Conservation (phyloP, 1,140 invertebrate species). For the Pectinophora gossypiella region DNA sequence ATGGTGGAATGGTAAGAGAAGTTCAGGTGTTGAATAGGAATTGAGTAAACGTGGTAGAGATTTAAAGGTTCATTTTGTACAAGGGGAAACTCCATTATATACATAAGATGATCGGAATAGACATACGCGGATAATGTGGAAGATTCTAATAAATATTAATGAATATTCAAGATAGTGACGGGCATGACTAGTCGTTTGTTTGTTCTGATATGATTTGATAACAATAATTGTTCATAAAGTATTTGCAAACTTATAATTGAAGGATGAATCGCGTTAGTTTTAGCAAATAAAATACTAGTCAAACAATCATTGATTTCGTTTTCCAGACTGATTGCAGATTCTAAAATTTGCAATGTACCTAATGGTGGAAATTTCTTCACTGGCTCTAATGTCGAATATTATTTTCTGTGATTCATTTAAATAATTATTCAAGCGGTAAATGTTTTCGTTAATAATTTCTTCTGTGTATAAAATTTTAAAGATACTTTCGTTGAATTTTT, state of each 20-base stretch:
- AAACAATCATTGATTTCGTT: conserved; percentile 31
- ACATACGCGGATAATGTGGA: conserved; percentile 21
- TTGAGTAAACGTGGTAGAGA: conserved; percentile 25
- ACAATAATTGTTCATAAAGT: conserved; percentile 27
- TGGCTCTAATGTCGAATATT: conserved; percentile 22
- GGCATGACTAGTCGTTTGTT: conserved; percentile 17
- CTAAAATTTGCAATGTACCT: conserved; percentile 20
- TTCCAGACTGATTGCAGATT: conserved; percentile 21
- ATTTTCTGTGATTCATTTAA: conserved; percentile 17
- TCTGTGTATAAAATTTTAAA: conserved; percentile 24
- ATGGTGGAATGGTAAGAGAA: conserved; percentile 23
- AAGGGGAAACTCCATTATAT: conserved; percentile 28
- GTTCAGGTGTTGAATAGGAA: conserved; percentile 26
- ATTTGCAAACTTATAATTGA: conserved; percentile 29
- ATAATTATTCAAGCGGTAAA: conserved; percentile 15
- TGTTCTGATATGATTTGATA: conserved; percentile 20
- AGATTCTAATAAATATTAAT: conserved; percentile 26
- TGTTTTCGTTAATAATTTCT: conserved; percentile 27
- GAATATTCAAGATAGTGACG: conserved; percentile 18
- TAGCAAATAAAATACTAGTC: conserved; percentile 30
- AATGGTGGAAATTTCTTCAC: conserved; percentile 21
- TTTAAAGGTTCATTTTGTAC: conserved; percentile 17
- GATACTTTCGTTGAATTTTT: conserved; percentile 26
- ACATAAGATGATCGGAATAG: conserved; percentile 25
- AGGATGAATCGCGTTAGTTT: conserved; percentile 33